Percentiles rank a stretch among this genome's conserved stretches.
Conservation (phyloP, 1,140 invertebrate genomes). For the Pantala flavescens region DNA sequence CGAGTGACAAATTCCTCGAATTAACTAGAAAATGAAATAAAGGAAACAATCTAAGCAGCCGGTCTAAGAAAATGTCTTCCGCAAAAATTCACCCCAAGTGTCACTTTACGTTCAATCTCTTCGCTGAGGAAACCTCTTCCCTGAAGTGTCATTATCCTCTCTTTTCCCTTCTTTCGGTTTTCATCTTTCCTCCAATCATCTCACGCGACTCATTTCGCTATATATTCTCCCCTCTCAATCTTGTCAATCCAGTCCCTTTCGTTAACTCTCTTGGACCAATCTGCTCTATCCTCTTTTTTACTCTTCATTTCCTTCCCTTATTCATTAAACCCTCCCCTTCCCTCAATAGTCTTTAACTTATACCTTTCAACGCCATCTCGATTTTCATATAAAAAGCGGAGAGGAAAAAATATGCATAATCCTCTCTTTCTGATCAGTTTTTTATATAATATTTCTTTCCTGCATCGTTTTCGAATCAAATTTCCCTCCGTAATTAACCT, state of each 20-base stretch:
- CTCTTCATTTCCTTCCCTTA: conserved; percentile 1
- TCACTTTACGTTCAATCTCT: background rate
- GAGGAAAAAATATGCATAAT: too few species aligned
- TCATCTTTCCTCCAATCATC: background rate
- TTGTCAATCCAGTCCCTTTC: background rate
- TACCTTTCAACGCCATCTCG: background rate
- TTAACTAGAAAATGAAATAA: too few species aligned
- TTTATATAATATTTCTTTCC: too few species aligned
- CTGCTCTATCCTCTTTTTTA: background rate
- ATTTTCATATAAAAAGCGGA: too few species aligned
- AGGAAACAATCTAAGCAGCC: too few species aligned
- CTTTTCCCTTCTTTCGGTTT: background rate
- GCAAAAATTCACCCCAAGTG: background rate
- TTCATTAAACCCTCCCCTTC: background rate
- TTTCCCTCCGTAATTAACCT: too few species aligned
- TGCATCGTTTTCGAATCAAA: too few species aligned
- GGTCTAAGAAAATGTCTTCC: too few species aligned
- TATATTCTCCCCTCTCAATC: background rate
- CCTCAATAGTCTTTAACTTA: background rate
- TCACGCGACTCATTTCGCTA: background rate
- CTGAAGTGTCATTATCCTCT: background rate
- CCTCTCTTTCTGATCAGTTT: too few species aligned
- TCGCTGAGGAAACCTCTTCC: background rate
- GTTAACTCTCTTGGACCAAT: background rate
- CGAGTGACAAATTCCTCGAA: too few species aligned